These are phyloP conservation scores for Speoplatyrhinus poulsoni DNA, from an alignment of 2,113 vertebrate genomes.

Conservation along the genomic window DNA sequence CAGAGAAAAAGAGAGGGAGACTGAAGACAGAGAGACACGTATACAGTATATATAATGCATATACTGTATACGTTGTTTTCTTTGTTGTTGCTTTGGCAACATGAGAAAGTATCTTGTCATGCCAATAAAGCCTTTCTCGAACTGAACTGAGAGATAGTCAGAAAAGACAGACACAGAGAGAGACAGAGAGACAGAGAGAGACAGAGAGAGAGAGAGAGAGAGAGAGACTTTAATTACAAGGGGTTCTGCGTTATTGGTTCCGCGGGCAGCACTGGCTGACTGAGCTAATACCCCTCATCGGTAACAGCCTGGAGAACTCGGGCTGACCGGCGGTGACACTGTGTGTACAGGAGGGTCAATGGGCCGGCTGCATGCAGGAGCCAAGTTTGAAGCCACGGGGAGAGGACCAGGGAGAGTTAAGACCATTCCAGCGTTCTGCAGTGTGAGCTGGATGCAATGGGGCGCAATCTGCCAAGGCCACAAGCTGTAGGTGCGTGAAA, in stretches of 20 bases:
- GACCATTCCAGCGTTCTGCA: conserved; percentile 16
- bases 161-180: background rate
- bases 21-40: too few species aligned
- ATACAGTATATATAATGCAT: too few species aligned
- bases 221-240: conserved; percentile 30
- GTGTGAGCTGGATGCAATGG: conserved; percentile 26
- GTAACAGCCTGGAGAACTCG: conserved; percentile 38
- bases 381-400: conserved; percentile 19
- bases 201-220: background rate
- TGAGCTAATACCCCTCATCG: conserved; percentile 51
- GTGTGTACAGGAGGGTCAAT: conserved; percentile 29
- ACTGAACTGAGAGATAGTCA: too few species aligned
- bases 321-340: conserved; percentile 36
- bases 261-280: conserved; percentile 45
- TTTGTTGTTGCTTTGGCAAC: too few species aligned
- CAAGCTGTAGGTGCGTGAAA: conserved; percentile 22
- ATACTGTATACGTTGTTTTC: too few species aligned
- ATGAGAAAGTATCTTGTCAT: too few species aligned
- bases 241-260: conserved; percentile 24
- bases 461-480: conserved; percentile 39
- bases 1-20: too few species aligned
- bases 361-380: conserved; percentile 10
- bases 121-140: too few species aligned
- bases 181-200: background rate
- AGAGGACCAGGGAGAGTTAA: conserved; percentile 20